Evolutionary conservation across 2,113 vertebrate genomes (phyloP).

Genomic region (Martes martes): DNA sequence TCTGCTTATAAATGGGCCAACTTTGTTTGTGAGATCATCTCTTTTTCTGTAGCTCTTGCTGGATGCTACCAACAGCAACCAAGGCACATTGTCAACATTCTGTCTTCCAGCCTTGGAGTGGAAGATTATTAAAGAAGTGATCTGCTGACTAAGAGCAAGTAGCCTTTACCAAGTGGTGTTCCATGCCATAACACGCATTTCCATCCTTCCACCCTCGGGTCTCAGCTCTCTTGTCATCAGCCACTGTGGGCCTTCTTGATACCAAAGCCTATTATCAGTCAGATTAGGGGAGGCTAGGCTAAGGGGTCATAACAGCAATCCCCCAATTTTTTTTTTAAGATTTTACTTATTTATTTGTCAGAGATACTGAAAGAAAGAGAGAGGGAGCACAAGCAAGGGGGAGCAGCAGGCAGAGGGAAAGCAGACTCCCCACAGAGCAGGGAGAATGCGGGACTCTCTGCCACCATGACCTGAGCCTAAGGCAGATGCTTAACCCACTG

Average conservation of each 20-base stretch:
- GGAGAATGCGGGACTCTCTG: not conserved
- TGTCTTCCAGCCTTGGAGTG: not conserved
- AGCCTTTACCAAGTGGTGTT: not conserved
- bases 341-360: not conserved
- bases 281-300: not conserved
- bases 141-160: not conserved
- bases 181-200: not conserved
- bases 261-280: not conserved
- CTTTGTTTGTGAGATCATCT: not conserved
- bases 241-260: not conserved
- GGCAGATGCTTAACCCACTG: not conserved
- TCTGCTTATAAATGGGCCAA: not conserved
- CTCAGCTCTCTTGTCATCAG: not conserved
- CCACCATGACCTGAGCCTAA: not conserved
- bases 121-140: not conserved
- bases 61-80: not conserved
- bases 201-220: not conserved
- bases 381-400: not conserved
- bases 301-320: not conserved
- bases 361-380: not conserved
- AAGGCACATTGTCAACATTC: not conserved
- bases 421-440: not conserved
- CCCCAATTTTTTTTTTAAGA: not conserved
- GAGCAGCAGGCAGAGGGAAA: not conserved
- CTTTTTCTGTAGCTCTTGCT: not conserved